phyloP scores from a whole-genome alignment of 2,797 vertebrate species.

The Phrynocephalus guinanensis region DNA sequence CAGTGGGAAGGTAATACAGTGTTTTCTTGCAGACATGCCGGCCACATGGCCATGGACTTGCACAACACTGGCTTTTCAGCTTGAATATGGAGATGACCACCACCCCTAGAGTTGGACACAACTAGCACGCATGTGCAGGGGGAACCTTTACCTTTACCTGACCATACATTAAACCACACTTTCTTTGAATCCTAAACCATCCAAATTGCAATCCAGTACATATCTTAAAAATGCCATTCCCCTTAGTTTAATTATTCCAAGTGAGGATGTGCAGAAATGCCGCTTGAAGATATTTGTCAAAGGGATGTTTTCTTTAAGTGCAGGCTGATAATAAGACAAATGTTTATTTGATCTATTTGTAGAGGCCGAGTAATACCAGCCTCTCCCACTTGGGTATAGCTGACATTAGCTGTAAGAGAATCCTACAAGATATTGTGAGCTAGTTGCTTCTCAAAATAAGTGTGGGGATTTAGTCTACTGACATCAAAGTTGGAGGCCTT shows the following conservation, averaged over 20 bases:
- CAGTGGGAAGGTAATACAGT: no score
- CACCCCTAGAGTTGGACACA: no score
- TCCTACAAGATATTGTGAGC: background rate
- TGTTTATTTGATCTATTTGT: conserved; percentile 15
- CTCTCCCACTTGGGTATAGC: background rate
- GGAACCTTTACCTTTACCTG: no score
- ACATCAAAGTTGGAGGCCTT: conserved; percentile 19
- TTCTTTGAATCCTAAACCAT: conserved; percentile 10
- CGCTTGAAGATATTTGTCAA: background rate
- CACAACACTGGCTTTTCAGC: no score
- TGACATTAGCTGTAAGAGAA: conserved; percentile 19
- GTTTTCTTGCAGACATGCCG: no score
- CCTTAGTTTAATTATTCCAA: background rate
- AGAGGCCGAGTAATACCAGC: background rate
- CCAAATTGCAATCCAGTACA: background rate
- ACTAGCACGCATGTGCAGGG: no score
- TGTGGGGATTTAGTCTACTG: background rate
- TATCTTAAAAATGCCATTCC: background rate
- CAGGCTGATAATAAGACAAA: background rate
- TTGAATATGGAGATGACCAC: no score
- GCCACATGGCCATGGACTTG: no score
- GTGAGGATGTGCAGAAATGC: background rate
- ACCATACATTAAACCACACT: background rate
- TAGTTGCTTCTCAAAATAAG: conserved; percentile 10
- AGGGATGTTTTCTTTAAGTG: background rate